Evolutionary conservation across 2,113 vertebrate genomes (phyloP).

Genomic region (Zosterops japonicus): DNA sequence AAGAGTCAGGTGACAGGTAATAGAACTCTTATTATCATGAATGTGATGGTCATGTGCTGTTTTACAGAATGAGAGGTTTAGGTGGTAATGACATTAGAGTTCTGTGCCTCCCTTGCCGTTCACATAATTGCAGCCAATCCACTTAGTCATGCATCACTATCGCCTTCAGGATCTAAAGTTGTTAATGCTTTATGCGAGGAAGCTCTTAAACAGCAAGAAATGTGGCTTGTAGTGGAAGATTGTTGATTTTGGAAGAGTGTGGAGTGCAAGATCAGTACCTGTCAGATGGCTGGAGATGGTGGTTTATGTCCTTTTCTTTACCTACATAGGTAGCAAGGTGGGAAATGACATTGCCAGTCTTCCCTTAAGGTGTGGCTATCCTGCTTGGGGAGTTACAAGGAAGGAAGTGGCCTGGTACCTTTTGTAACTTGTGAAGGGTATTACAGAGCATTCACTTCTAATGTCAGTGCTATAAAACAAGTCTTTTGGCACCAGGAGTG

Average conservation of each 20-base stretch:
- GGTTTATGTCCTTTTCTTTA: background rate
- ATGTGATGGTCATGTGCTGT: background rate
- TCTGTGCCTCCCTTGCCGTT: background rate
- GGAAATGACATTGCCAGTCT: background rate
- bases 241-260: background rate
- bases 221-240: background rate
- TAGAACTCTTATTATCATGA: background rate
- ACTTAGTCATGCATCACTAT: background rate
- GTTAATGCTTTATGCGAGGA: background rate
- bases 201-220: background rate
- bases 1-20: constrained; percentile 1
- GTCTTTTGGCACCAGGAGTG: background rate
- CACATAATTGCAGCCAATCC: background rate
- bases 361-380: background rate
- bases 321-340: background rate
- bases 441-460: background rate
- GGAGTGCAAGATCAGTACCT: background rate
- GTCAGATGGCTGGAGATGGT: background rate
- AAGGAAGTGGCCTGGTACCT: background rate
- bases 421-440: background rate
- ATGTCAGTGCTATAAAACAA: background rate
- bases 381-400: background rate
- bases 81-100: background rate
- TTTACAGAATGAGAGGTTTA: background rate
- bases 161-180: background rate